Evolutionary conservation across 2,888 invertebrate genomes (phyloP).

Genomic region (Nomada flava): DNA sequence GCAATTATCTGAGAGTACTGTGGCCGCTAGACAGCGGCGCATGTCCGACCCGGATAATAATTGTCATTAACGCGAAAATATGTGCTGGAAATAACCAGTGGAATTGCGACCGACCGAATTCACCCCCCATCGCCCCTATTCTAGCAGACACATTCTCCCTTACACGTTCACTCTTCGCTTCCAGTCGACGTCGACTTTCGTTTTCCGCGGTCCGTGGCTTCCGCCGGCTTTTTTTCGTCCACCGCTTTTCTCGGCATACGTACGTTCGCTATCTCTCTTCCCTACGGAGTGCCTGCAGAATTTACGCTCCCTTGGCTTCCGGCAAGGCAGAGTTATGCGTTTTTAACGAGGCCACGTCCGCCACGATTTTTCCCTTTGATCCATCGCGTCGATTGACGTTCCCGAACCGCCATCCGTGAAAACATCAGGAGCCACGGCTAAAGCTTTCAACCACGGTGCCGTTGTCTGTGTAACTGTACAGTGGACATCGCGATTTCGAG

Average conservation of each 20-base stretch:
- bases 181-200: slow-evolving; percentile 38
- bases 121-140: slow-evolving; percentile 9
- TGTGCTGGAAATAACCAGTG: slow-evolving; percentile 77
- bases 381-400: slow-evolving; percentile 12
- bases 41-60: slow-evolving; percentile 75
- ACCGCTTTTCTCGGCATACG: slow-evolving; percentile 54
- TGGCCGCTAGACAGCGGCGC: slow-evolving; percentile 58
- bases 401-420: background rate
- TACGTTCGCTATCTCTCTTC: slow-evolving; percentile 62
- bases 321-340: slow-evolving; percentile 63
- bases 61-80: slow-evolving; percentile 79
- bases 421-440: slow-evolving; percentile 1
- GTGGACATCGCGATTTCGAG: background rate
- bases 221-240: slow-evolving; percentile 54
- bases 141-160: background rate
- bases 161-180: slow-evolving; percentile 21
- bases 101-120: slow-evolving; percentile 66
- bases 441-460: background rate
- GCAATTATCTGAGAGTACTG: slow-evolving; percentile 70
- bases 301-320: slow-evolving; percentile 57
- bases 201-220: slow-evolving; percentile 44
- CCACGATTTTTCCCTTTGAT: slow-evolving; percentile 35
- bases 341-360: slow-evolving; percentile 64
- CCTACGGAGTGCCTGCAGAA: slow-evolving; percentile 50
- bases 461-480: background rate